A percentile compares a stretch with the other conserved stretches of the same genome.
phyloP scores from a whole-genome alignment of 2,113 vertebrate genomes.

The Halichoeres trimaculatus region DNA sequence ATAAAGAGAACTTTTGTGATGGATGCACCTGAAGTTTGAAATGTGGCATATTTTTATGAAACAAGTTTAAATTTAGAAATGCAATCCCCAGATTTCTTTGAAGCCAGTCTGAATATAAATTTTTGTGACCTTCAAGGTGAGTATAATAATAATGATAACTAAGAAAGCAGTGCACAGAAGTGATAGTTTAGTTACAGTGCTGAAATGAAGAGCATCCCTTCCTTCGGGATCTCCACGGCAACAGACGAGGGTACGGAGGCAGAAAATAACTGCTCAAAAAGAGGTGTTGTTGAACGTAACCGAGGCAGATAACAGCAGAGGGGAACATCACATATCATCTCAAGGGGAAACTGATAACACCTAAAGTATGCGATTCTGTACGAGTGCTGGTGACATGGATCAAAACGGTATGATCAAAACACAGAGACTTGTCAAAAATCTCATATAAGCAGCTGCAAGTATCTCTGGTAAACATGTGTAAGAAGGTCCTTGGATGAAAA shows the following conservation, averaged over 20 bases:
- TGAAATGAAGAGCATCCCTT: not conserved
- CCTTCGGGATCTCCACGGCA: not conserved
- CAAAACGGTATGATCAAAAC: constrained; percentile 26
- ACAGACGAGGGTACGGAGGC: not conserved
- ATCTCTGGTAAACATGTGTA: constrained; percentile 42
- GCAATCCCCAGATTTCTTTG: not conserved
- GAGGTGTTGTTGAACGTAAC: constrained; percentile 4
- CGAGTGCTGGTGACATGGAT: constrained; percentile 17
- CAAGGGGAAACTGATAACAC: not conserved
- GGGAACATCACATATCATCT: constrained; percentile 2
- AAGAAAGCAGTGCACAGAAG: not conserved
- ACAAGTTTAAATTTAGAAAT: not conserved
- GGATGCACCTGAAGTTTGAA: too few species aligned
- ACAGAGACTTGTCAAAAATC: constrained; percentile 10
- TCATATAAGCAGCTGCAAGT: constrained; percentile 35
- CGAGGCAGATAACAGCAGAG: constrained; percentile 13
- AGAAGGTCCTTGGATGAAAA: constrained; percentile 52
- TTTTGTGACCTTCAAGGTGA: too few species aligned
- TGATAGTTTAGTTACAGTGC: not conserved
- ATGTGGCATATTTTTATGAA: too few species aligned
- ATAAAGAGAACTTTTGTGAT: too few species aligned
- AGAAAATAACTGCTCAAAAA: constrained; percentile 23
- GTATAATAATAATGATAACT: not conserved
- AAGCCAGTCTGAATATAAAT: not conserved
- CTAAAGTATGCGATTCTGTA: not conserved